These are phyloP conservation scores for Bryconaethiops microstoma DNA, from an alignment of 2,797 vertebrate species.

Conservation along the genomic window DNA sequence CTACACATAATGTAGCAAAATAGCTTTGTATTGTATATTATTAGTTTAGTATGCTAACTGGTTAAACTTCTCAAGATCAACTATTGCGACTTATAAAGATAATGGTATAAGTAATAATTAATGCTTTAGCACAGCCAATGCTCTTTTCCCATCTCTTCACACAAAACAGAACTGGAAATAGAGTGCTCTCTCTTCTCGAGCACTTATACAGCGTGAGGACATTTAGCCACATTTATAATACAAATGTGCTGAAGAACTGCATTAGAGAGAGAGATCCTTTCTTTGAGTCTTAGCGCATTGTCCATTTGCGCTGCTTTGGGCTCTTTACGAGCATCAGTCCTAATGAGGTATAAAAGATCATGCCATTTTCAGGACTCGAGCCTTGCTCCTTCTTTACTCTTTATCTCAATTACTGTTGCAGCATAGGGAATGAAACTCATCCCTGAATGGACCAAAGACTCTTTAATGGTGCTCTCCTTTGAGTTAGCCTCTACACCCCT, in stretches of 20 bases:
- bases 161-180: neutral
- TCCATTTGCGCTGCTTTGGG: slow-evolving; percentile 65
- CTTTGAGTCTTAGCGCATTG: slow-evolving; percentile 58
- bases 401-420: slow-evolving; percentile 64
- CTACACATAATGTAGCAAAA: neutral
- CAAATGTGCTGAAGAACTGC: slow-evolving; percentile 73
- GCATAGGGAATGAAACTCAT: slow-evolving; percentile 37
- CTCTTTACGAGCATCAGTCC: slow-evolving; percentile 60
- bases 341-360: slow-evolving; percentile 60
- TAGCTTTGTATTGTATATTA: neutral
- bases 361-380: slow-evolving; percentile 52
- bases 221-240: slow-evolving; percentile 76
- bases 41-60: neutral
- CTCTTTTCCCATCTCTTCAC: slow-evolving; percentile 43
- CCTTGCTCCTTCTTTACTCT: slow-evolving; percentile 53
- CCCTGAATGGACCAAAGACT: slow-evolving; percentile 52
- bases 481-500: slow-evolving; percentile 43
- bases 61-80: slow-evolving; percentile 28
- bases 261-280: slow-evolving; percentile 72
- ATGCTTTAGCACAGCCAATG: slow-evolving; percentile 58
- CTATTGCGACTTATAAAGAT: slow-evolving; percentile 42
- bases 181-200: slow-evolving; percentile 32
- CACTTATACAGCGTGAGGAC: slow-evolving; percentile 59
- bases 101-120: slow-evolving; percentile 63
- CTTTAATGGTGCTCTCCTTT: slow-evolving; percentile 50